Base-by-base conservation (phyloP, 2,797 vertebrate species). In the Scolopax rusticola region DNA sequence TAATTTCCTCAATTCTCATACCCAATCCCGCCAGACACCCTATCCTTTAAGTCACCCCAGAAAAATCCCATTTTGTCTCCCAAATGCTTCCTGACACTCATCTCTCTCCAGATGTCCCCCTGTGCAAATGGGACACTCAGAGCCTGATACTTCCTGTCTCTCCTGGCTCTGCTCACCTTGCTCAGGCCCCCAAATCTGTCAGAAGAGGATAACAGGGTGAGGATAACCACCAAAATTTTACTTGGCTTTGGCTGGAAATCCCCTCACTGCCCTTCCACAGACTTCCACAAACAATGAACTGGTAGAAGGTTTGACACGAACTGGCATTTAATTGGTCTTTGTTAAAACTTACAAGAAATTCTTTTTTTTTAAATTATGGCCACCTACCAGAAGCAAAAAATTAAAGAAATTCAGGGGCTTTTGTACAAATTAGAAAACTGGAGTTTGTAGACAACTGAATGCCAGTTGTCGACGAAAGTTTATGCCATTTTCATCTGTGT, bases 91-190 rank as follows among this genome's bases (percentile, higher is more conserved):
- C 19, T 61, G n/a, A 25, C 7, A 10, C 23, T 47, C 17, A 9
- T 11, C 33, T 53, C 32, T 4, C 40, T 63, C 32, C 15, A 30
- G 25, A 23, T 36, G 59, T 41, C 8, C 32, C 7, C 8, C 21
- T 41, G 4, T 48, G 36, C 24, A 65, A 57, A 61, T 10, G 14
- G 40, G 19, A 16, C 59, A 56, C 27, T 25, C 30, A 40, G 19
- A 40, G 3, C 2, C 4, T 30, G 28, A 4, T 16, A 30, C 9
- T 84, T 64, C 18, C 15, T 7, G 5, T 14, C 13, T 75, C 13
- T 60, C 36, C 65, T 67, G 53, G 33, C 6, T 20, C 33, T 15
- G 11, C 6, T 47, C 2, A 30, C 7, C 9, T 33, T 1, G 0
- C 5, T 38, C 20, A 45, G 41, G 41, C 41, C 41, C 10, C 38